Evolutionary conservation across 2,113 vertebrate genomes (phyloP), one percentile per base, ranked within the genome.

Genomic region (Athene cunicularia): DNA sequence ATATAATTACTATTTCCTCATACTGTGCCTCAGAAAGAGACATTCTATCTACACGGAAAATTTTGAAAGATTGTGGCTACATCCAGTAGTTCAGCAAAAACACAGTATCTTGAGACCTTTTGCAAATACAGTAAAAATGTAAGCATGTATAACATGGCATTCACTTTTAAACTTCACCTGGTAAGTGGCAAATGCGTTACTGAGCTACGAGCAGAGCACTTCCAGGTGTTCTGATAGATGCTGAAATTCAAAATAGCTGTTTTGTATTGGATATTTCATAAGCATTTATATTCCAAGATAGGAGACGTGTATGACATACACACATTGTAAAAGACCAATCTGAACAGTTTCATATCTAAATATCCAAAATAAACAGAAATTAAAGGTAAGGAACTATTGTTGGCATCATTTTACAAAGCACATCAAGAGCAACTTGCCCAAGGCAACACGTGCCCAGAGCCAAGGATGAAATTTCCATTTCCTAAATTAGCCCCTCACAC

Each of bases 371-470:
- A 62, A 81, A 33, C 19, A 72, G 62, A 86, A 92, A 50, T 11
- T 43, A 80, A 76, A 90, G 5, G 13, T 41, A 68, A 88, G 41
- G 9, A 71, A 47, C 26, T 76, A 39, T 14, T 75, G 23, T 56
- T 68, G 75, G 5, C 8, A 12, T 43, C 11, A 64, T 80, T 95
- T 93, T 53, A 88, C 10, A 63, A 66, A 68, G 45, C 1, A 2
- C 6, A 18, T 55, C 32, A 82, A 74, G 37, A 80, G 22, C 53
- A 82, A 90, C 28, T 30, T 66, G 22, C 28, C 55, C 1, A 2
- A 86, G 23, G 28, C 41, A 20, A 66, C 20, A 27, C 0, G 0
- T 50, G n/a, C 16, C 28, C 26, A 70, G n/a, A 74, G 67, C 2
- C 49, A 56, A 35, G 72, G 23, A 74, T 15, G 22, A 88, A 93